Evolutionary conservation across 2,888 invertebrate genomes (phyloP).

Genomic region (Cephalotes varians): DNA sequence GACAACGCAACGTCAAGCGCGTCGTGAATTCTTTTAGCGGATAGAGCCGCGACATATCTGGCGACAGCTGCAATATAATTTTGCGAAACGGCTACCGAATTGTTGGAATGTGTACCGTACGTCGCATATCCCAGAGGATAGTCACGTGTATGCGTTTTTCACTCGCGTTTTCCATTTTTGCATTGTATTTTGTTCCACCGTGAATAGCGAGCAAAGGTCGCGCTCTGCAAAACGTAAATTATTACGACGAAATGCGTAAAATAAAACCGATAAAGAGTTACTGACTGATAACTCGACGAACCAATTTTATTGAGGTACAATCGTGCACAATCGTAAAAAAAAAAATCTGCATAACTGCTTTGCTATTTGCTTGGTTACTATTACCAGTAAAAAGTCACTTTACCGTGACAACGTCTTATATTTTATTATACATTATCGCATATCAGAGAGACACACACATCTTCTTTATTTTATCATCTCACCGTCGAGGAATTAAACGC

Average conservation of each 20-base stretch:
- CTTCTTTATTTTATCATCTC: neutral
- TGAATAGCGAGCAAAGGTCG: too few species aligned
- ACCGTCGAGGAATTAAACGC: neutral
- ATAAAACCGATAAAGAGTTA: neutral
- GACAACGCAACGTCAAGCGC: neutral
- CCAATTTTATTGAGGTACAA: neutral
- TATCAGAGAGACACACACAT: neutral
- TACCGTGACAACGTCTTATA: neutral
- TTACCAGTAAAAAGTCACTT: neutral
- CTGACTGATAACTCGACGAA: neutral
- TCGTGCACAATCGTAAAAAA: neutral
- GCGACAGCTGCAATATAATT: constrained; percentile 21
- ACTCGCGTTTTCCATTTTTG: neutral
- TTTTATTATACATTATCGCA: neutral
- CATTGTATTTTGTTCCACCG: neutral
- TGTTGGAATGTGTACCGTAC: neutral
- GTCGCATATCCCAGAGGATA: constrained; percentile 16
- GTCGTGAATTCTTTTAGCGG: constrained; percentile 23
- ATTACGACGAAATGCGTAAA: neutral
- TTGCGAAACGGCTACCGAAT: constrained; percentile 14
- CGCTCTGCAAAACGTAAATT: neutral
- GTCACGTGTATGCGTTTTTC: neutral
- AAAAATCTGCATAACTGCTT: neutral
- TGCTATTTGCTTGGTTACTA: neutral
- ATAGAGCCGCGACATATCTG: neutral